These are phyloP conservation scores for Heptranchias perlo DNA, from an alignment of 2,113 vertebrate species.

Conservation along the genomic window DNA sequence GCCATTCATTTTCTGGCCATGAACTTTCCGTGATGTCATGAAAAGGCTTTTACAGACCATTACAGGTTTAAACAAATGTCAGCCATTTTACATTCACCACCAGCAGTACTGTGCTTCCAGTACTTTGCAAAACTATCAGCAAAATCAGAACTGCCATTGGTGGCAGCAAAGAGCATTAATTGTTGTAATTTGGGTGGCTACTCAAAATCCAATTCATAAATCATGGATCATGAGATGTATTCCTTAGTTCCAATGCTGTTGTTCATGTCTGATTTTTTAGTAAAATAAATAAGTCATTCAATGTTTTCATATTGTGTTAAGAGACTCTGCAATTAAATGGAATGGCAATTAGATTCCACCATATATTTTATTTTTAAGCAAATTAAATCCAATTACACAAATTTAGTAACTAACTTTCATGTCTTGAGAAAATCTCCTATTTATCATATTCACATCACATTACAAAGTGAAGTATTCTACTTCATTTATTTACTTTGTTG, in stretches of 20 bases:
- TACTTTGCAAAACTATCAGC: neutral
- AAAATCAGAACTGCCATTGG: neutral
- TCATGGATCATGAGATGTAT: neutral
- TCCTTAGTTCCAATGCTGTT: neutral
- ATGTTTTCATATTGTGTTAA: neutral
- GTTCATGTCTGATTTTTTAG: neutral
- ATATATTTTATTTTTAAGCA: neutral
- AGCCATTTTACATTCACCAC: neutral
- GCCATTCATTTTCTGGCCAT: too few species aligned
- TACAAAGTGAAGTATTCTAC: neutral
- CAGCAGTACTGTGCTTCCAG: neutral
- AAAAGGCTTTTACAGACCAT: too few species aligned
- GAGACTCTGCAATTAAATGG: neutral
- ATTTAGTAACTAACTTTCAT: neutral
- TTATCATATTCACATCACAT: neutral
- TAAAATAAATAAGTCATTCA: neutral
- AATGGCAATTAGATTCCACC: neutral
- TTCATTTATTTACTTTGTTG: neutral
- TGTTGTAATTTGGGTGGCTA: neutral
- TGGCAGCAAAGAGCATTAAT: too few species aligned
- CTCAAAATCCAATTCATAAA: neutral
- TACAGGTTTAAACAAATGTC: too few species aligned
- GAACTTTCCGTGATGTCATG: too few species aligned
- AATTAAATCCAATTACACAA: neutral
- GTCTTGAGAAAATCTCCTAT: too few species aligned